Conservation (phyloP, 1,140 invertebrate species). For the Archegozetes longisetosus region DNA sequence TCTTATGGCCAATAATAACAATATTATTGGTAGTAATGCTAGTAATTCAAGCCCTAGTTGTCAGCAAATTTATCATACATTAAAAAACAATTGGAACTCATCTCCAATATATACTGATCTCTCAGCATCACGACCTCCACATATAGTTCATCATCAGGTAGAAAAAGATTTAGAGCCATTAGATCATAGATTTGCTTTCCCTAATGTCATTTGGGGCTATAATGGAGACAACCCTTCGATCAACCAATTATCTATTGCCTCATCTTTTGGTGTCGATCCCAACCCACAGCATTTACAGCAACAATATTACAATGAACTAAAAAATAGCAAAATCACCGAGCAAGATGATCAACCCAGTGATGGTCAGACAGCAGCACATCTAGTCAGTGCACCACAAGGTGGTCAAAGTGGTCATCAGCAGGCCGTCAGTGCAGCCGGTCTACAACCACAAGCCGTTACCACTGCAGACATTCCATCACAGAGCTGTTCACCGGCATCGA, state of each 20-base stretch:
- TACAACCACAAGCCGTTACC: not conserved
- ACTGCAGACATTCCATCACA: not conserved
- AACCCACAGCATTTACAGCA: not conserved
- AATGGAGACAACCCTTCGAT: not conserved
- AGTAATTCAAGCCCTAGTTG: not conserved
- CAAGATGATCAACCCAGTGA: not conserved
- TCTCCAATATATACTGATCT: conserved; percentile 8
- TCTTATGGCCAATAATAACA: not conserved
- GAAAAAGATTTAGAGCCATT: not conserved
- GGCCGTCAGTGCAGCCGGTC: not conserved
- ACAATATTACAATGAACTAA: not conserved
- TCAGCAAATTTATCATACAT: not conserved
- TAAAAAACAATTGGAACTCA: not conserved
- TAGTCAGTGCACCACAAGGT: not conserved
- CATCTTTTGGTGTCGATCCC: not conserved
- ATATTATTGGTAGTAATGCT: not conserved
- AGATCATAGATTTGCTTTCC: not conserved
- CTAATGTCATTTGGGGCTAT: not conserved
- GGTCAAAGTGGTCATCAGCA: no score
- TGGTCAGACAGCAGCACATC: not conserved
- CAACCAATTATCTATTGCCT: not conserved
- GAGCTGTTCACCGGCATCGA: not conserved
- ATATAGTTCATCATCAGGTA: not conserved
- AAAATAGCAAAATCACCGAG: not conserved
- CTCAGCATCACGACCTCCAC: not conserved